Evolutionary conservation across 2,888 invertebrate genomes (phyloP), one percentile per base, ranked within the genome.

Genomic region (Gastracanthus pulcherrimus): DNA sequence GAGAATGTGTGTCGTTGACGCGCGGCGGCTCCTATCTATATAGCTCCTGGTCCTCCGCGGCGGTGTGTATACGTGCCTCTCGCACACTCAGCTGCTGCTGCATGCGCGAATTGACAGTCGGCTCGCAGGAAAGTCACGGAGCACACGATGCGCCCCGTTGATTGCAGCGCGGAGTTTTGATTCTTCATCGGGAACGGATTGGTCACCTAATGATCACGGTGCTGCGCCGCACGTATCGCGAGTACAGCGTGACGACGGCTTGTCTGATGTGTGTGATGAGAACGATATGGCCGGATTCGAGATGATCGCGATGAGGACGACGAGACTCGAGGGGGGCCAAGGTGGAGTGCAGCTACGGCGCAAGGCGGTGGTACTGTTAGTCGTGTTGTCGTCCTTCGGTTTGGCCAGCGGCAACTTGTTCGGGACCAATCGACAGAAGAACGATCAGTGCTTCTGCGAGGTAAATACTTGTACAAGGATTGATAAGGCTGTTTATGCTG

Each of bases 391-490:
- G n/a, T n/a, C 80, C 41, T 36, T 80, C 38, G 72, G 78, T 23
- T 55, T 82, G 23, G 85, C 66, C 23, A 76, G 82, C 70, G 83
- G 86, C 71, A 89, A 88, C 86, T 89, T 89, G 81, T 90, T 90
- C 64, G 87, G 85, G 67, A 85, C 87, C n/a, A 88, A 87, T 78
- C 83, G 74, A 16, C 76, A 41, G 29, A 82, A 75, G 26, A 84
- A 87, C 55, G 89, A 90, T 76, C 90, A 90, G 76, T 90, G 90
- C 69, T 90, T 90, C 66, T 90, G 90, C 84, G 88, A 90, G 88
- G 90, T 90, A 87, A 83, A n/a, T 75, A 41, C n/a, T 45, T 55
- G 19, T 48, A 34, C 38, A 38, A 16, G 11, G n/a, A 45, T 16
- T 16, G 11, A 16, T 45, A 45, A 11, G 13, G 45, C n/a, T 45